A percentile compares a stretch with the other conserved stretches of the same genome.
Evolutionary conservation across 2,888 invertebrate genomes (phyloP).

Genomic region (Pyrrhosoma nymphula): DNA sequence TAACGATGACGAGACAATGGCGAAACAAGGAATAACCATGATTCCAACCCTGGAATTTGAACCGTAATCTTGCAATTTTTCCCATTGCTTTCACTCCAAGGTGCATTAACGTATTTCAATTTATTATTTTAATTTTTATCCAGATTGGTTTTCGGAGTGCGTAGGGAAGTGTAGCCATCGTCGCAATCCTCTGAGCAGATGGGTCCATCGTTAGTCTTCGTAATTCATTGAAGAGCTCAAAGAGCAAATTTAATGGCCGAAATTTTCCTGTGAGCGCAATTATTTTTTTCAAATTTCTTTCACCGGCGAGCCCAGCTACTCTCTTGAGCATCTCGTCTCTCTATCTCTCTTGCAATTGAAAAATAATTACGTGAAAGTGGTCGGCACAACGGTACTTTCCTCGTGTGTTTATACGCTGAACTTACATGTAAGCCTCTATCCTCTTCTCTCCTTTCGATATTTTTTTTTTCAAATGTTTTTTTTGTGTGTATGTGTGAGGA

Average conservation of each 20-base stretch:
- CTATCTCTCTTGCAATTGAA: not conserved
- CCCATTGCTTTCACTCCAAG: too few species aligned
- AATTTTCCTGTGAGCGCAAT: not conserved
- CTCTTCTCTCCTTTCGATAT: not conserved
- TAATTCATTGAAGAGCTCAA: not conserved
- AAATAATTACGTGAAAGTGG: slow-evolving; percentile 25
- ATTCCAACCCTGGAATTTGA: too few species aligned
- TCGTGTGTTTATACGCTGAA: not conserved
- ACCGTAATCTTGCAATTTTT: too few species aligned
- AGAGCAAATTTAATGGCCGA: not conserved
- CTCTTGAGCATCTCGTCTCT: not conserved
- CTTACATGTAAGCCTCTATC: not conserved
- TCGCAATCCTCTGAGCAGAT: too few species aligned
- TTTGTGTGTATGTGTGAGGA: not conserved
- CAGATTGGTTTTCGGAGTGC: not conserved
- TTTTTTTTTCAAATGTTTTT: not conserved
- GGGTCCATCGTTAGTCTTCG: not conserved
- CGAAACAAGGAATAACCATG: too few species aligned
- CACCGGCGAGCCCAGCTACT: not conserved
- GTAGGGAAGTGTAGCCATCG: too few species aligned
- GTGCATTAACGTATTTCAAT: too few species aligned
- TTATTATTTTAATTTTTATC: not conserved
- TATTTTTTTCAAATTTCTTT: not conserved
- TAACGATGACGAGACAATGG: too few species aligned
- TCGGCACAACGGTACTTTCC: not conserved